Base-by-base conservation (phyloP, 2,797 vertebrate genomes). In the Molossus molossus region DNA sequence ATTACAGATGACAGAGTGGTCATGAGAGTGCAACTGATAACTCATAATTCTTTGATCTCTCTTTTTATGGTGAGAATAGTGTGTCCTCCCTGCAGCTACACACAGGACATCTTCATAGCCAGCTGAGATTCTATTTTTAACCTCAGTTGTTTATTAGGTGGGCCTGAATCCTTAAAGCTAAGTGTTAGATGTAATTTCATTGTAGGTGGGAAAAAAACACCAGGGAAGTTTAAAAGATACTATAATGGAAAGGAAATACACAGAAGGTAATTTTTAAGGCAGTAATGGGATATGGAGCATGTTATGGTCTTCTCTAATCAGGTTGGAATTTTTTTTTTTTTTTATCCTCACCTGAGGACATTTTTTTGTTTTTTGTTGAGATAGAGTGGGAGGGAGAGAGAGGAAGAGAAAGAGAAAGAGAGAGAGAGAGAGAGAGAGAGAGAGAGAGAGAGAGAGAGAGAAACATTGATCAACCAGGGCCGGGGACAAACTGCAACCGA, bases 181-280 rank as follows among this genome's bases (percentile, higher is more conserved):
- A 93, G 69, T 94, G 37, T 85, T 88, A 85, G 55, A 86, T 58
- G n/a, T 55, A 91, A 89, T 76, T 93, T 94, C 48, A 81, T 33
- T 69, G 29, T 73, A 50, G 40, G 3, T 9, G 23, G 27, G 7
- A 5, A 21, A 5, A 21, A 55, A 77, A 55, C 72, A 12, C 17
- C 45, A 60, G 65, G 50, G 55, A 90, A 93, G 21, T 90, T 96
- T 48, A 92, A 83, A 90, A 77, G 18, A 84, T 76, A 33, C 60
- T 82, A 1, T 45, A 81, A 94, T 48, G 55, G 50, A 69, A 94
- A 84, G 45, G 25, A 69, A 88, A 87, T 70, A 25, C 1, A 9
- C 50, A 53, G 50, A 53, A 9, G 50, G 50, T 9, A 53, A 53
- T 53, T 92, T 85, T 67, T 53, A 91, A 91, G 72, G 40, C 58